These are phyloP conservation scores for Spisula subtruncata DNA, from an alignment of 2,888 invertebrate genomes.

Conservation along the genomic window DNA sequence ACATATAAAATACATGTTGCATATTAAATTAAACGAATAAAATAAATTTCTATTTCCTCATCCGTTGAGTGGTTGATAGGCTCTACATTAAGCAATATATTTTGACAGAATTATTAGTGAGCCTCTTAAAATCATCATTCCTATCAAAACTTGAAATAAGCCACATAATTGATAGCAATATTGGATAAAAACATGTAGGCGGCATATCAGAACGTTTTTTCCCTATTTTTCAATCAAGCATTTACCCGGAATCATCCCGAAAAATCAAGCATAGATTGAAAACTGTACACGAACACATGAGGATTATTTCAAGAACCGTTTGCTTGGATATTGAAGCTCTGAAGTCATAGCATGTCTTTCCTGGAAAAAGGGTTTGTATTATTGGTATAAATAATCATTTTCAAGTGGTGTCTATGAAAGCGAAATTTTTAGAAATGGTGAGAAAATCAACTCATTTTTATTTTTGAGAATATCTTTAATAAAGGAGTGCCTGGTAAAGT, in stretches of 20 bases:
- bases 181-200: conserved; percentile 7
- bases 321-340: neutral
- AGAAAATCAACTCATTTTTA: too few species aligned
- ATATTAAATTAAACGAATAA: conserved; percentile 4
- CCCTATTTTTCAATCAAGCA: neutral
- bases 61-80: neutral
- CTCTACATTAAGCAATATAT: conserved; percentile 5
- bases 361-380: neutral
- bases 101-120: conserved; percentile 20
- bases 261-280: neutral
- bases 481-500: too few species aligned
- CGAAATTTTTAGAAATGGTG: too few species aligned
- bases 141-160: conserved; percentile 10
- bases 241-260: neutral
- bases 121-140: conserved; percentile 7
- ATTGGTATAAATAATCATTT: too few species aligned
- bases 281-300: neutral
- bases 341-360: neutral
- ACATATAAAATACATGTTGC: neutral
- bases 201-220: conserved; percentile 5
- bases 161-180: conserved; percentile 23
- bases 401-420: too few species aligned
- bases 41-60: neutral
- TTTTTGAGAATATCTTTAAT: too few species aligned
- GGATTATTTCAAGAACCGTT: neutral